Base-by-base conservation (phyloP, 2,113 vertebrate species). In the Ctenomys sociabilis region DNA sequence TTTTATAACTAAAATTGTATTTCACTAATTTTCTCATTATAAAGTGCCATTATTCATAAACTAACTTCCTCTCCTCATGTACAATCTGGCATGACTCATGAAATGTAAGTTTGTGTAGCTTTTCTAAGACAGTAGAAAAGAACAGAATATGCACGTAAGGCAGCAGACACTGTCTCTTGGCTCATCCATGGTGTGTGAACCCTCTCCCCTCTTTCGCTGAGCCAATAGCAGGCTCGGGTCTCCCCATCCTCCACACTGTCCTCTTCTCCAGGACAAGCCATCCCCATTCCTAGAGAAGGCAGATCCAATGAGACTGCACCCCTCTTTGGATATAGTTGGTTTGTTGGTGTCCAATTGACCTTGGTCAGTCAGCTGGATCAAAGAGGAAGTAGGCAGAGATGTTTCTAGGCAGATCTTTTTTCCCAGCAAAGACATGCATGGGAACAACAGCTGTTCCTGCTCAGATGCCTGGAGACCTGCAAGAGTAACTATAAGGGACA, bases 1-100 rank as follows among this genome's bases (percentile, higher is more conserved):
- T 52, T 81, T 87, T 16, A 87, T 64, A 49, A 37, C 13, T 77
- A 37, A 78, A 92, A 93, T 85, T 63, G 61, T 82, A 92, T 90
- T 49, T 90, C 35, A 54, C 59, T 72, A 54, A 54, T 91, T 94
- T 17, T 16, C 72, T 90, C 68, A 43, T 43, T 84, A 90, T 80
- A 70, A 84, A 80, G 70, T 81, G 24, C 28, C 82, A 43, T 61
- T 28, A 61, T 78, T 77, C 16, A 45, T 70, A 85, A 87, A 17
- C 35, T 72, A 16, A 77, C 63, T 90, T n/a, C 43, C 24, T 91
- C 54, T 93, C 66, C 49, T 49, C 68, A 21, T 24, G 9, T 45
- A 52, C 17, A 82, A 61, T 54, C 9, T 83, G 72, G 32, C 30
- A 78, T 63, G 37, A 84, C 49, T 94, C 32, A 3, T 30, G 37